Conservation (phyloP, 2,113 vertebrate genomes). For the Corythornis vintsioides region DNA sequence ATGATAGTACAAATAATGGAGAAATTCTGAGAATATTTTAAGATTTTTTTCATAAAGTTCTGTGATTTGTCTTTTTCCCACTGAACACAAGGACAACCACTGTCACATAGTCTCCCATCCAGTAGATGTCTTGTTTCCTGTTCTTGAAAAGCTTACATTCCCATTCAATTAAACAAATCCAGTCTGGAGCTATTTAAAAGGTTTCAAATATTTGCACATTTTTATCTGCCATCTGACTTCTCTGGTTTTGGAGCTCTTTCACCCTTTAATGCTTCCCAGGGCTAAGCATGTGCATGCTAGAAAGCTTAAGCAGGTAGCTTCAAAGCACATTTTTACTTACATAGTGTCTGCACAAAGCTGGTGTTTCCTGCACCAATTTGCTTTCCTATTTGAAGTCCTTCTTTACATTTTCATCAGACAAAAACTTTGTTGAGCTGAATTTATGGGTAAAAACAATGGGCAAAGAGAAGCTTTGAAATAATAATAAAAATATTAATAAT, state of each 20-base stretch:
- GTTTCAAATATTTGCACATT: not conserved
- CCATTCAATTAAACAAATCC: not conserved
- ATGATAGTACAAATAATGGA: not conserved
- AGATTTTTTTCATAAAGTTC: not conserved
- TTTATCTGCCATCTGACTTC: not conserved
- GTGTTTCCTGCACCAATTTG: not conserved
- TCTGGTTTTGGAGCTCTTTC: not conserved
- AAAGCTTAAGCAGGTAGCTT: not conserved
- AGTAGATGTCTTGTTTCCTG: not conserved
- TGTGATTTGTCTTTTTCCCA: not conserved
- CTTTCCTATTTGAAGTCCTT: not conserved
- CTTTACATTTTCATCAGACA: not conserved
- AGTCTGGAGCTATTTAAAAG: not conserved
- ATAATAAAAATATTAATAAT: not conserved
- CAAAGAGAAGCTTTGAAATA: constrained; percentile 33
- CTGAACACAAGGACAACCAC: not conserved
- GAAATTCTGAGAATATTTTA: not conserved
- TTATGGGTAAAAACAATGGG: not conserved
- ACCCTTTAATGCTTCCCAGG: not conserved
- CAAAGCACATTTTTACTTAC: not conserved
- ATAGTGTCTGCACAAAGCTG: not conserved
- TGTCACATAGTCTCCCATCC: not conserved
- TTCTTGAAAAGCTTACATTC: not conserved
- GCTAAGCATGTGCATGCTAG: not conserved
- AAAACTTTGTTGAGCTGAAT: not conserved